A percentile compares a stretch with the other conserved stretches of the same genome.
phyloP scores from a whole-genome alignment of 2,113 vertebrate genomes.

The Diadophis punctatus region DNA sequence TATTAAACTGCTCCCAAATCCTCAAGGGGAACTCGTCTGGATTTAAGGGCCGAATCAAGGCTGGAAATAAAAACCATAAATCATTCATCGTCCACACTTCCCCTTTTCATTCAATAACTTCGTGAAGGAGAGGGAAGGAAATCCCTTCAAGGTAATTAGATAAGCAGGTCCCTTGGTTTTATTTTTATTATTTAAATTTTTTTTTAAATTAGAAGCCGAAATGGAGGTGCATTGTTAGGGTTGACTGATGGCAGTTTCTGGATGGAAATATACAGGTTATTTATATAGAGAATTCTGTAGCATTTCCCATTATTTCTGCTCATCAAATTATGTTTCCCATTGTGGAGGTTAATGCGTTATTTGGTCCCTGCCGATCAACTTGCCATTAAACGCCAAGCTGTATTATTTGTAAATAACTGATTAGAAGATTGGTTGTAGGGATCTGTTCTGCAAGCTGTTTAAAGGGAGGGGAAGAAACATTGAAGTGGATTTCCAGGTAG shows the following conservation, averaged over 20 bases:
- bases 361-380: neutral
- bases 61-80: constrained; percentile 35
- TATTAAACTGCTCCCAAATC: constrained; percentile 33
- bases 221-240: constrained; percentile 30
- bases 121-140: constrained; percentile 1
- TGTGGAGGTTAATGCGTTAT: neutral
- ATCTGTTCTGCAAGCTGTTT: neutral
- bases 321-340: neutral
- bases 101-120: constrained; percentile 16
- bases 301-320: constrained; percentile 1
- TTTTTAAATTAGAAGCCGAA: constrained; percentile 48
- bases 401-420: constrained; percentile 3
- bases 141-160: constrained; percentile 47
- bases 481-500: neutral
- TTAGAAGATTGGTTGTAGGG: neutral
- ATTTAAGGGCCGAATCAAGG: constrained; percentile 49
- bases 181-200: neutral
- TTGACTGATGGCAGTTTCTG: constrained; percentile 21
- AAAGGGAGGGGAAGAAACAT: neutral
- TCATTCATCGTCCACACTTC: constrained; percentile 18
- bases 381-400: neutral
- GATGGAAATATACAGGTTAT: constrained; percentile 18
- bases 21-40: constrained; percentile 14
- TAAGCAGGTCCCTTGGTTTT: constrained; percentile 37
- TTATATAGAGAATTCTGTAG: neutral